Percentiles rank a stretch among this genome's conserved stretches.
These are phyloP conservation scores for Baronia brevicornis DNA, from an alignment of 2,888 invertebrate species.

Conservation along the genomic window DNA sequence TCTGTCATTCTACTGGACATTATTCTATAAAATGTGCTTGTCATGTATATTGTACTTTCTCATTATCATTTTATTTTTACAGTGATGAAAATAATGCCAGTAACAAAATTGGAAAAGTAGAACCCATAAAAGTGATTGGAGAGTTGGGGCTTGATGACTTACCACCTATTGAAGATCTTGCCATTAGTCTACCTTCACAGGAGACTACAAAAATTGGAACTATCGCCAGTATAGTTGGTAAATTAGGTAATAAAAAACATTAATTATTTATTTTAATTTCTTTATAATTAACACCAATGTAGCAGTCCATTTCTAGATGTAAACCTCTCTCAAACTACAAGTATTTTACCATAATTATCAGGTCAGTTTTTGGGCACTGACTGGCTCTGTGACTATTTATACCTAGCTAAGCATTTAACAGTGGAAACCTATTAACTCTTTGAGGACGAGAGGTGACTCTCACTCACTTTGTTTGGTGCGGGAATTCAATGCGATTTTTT, in stretches of 20 bases:
- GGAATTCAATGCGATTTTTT: no score
- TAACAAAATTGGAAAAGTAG: conserved; percentile 34
- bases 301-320: background rate
- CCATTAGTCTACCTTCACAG: conserved; percentile 84
- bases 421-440: no score
- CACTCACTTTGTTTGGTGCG: no score
- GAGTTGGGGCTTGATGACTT: conserved; percentile 81
- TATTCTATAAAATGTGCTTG: no score
- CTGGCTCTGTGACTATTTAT: conserved; percentile 12
- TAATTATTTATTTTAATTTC: conserved; percentile 16
- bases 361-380: no score
- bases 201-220: conserved; percentile 84
- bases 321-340: no score
- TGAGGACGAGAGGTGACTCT: no score
- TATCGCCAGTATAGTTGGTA: conserved; percentile 82
- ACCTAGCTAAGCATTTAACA: no score
- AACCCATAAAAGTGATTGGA: conserved; percentile 60
- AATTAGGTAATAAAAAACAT: conserved; percentile 69
- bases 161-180: conserved; percentile 87
- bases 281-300: conserved; percentile 8
- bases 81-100: conserved; percentile 49
- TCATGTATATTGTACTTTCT: no score
- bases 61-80: conserved; percentile 12
- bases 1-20: no score
- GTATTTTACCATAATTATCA: no score